Evolutionary conservation across 1,140 invertebrate genomes (phyloP), one percentile per base, ranked within the genome.

Genomic region (Eriocheir sinensis): DNA sequence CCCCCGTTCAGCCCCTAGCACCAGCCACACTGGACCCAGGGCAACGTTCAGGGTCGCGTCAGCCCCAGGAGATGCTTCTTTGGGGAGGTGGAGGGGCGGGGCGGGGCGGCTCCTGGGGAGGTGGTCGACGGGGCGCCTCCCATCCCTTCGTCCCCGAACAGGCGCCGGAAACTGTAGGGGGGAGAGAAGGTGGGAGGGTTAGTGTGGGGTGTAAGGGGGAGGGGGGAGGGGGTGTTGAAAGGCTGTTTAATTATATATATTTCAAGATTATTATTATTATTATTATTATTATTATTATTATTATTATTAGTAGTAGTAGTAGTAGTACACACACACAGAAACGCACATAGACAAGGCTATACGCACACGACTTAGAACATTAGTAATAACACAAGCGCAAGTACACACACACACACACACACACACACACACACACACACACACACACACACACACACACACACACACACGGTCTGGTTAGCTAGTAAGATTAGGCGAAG

Each of bases 281-380:
- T 89, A 34, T 3, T 36, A 21, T 30, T 4, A 81, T n/a, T n/a
- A 81, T 4, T 30, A 81, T 4, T 81, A 81, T 4, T 34, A 81
- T 3, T 34, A 81, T 4, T 81, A 81, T 3, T 81, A 81, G 79
- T 81, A 81, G 79, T 81, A 30, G 79, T 81, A 81, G 79, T n/a
- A 81, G 79, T 30, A 81, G 79, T 81, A 48, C n/a, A n/a, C n/a
- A n/a, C n/a, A n/a, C n/a, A n/a, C n/a, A n/a, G n/a, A n/a, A n/a
- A n/a, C n/a, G n/a, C n/a, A n/a, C n/a, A n/a, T n/a, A n/a, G n/a
- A n/a, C n/a, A n/a, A n/a, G n/a, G n/a, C n/a, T n/a, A n/a, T n/a
- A n/a, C n/a, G n/a, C n/a, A n/a, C n/a, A n/a, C n/a, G n/a, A n/a
- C n/a, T n/a, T n/a, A n/a, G n/a, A n/a, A n/a, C n/a, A n/a, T n/a